These are phyloP conservation scores for Vulpes vulpes DNA, from an alignment of 2,113 vertebrate genomes.

Conservation along the genomic window DNA sequence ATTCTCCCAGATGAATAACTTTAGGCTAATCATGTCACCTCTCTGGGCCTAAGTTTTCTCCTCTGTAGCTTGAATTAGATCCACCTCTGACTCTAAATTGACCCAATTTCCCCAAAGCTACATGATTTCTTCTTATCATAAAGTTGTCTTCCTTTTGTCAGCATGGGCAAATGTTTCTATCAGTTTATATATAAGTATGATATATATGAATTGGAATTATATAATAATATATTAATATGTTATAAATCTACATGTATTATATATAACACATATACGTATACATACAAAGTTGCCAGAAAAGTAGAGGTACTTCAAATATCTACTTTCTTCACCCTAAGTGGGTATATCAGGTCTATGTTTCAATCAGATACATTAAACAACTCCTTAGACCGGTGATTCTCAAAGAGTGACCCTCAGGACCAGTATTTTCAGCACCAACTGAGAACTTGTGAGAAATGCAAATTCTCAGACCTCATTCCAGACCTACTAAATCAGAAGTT, in stretches of 20 bases:
- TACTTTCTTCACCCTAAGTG: neutral
- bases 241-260: neutral
- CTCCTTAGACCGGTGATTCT: conserved; percentile 2
- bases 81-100: neutral
- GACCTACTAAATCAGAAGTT: neutral
- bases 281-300: neutral
- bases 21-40: neutral
- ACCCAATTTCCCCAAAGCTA: neutral
- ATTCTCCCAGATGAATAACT: neutral
- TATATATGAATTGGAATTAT: neutral
- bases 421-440: neutral
- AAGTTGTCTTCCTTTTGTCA: conserved; percentile 30
- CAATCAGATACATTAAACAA: neutral
- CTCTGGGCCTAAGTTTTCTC: neutral
- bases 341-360: neutral
- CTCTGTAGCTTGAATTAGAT: neutral
- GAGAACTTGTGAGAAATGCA: neutral
- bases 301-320: conserved; percentile 10
- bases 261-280: neutral
- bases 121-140: neutral
- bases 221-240: neutral
- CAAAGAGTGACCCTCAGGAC: neutral
- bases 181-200: neutral
- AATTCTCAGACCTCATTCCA: neutral
- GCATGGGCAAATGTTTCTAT: neutral